phyloP scores from a whole-genome alignment of 2,888 invertebrate genomes.

The Trachelus troglodyta region DNA sequence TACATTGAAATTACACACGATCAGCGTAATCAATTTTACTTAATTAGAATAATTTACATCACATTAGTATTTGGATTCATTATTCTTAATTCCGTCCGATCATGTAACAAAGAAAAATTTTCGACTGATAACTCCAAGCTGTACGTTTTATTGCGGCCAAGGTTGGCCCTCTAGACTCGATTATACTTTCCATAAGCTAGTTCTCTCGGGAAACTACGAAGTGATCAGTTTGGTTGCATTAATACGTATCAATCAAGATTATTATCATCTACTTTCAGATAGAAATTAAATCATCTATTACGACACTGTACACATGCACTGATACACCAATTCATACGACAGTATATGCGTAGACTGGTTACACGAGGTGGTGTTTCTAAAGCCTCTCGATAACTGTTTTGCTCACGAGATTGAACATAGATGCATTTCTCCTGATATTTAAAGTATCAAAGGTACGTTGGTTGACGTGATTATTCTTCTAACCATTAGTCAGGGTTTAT shows the following conservation, averaged over 20 bases:
- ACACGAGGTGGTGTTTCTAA: slow-evolving; percentile 24
- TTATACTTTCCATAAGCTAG: not conserved
- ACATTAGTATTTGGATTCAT: not conserved
- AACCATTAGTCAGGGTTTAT: not conserved
- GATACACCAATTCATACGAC: not conserved
- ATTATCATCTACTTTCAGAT: not conserved
- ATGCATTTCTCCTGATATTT: slow-evolving; percentile 21
- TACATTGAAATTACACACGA: not conserved
- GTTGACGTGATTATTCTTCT: not conserved
- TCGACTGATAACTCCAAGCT: not conserved
- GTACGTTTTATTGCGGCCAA: not conserved
- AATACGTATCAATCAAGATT: not conserved
- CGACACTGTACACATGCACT: slow-evolving; percentile 25
- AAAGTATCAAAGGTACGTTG: not conserved
- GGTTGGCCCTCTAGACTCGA: not conserved
- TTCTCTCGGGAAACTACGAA: not conserved
- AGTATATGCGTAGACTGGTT: slow-evolving; percentile 5
- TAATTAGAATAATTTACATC: not conserved
- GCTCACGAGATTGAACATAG: slow-evolving; percentile 9
- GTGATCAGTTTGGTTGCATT: not conserved
- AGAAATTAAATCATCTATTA: slow-evolving; percentile 33
- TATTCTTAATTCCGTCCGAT: not conserved
- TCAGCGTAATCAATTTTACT: not conserved
- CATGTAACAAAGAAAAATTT: not conserved
- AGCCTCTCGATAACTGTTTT: slow-evolving; percentile 16